Evolutionary conservation across 2,113 vertebrate species (phyloP).

Genomic region (Neogobius melanostomus): DNA sequence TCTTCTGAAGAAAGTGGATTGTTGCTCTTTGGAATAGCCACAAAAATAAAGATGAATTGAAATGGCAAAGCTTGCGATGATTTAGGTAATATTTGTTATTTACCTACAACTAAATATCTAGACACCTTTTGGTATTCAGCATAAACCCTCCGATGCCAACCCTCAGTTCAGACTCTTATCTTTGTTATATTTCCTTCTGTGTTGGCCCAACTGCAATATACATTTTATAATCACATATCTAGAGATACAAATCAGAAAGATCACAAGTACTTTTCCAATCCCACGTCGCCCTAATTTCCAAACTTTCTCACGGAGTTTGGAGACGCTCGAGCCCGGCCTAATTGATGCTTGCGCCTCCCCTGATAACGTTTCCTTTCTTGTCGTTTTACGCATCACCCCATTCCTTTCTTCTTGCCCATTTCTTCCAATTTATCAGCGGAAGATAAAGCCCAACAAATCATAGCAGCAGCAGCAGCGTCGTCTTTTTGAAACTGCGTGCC

Average conservation of each 20-base stretch:
- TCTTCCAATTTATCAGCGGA: constrained; percentile 60
- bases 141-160: too few species aligned
- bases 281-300: constrained; percentile 36
- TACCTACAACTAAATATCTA: too few species aligned
- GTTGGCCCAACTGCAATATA: too few species aligned
- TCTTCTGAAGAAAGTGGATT: constrained; percentile 43
- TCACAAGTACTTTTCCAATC: too few species aligned
- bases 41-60: constrained; percentile 26
- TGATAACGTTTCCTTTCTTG: constrained; percentile 41
- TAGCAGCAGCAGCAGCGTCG: constrained; percentile 7
- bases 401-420: constrained; percentile 43
- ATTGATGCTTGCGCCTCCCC: neutral
- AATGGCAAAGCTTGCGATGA: too few species aligned
- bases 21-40: constrained; percentile 43
- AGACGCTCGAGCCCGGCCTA: too few species aligned
- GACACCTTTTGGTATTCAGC: too few species aligned
- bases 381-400: constrained; percentile 28
- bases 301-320: constrained; percentile 12
- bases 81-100: too few species aligned
- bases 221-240: too few species aligned
- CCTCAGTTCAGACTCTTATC: too few species aligned
- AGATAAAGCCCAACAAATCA: constrained; percentile 60
- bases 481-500: constrained; percentile 27
- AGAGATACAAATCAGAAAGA: too few species aligned
- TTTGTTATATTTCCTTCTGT: too few species aligned